Conservation (phyloP, 1,140 invertebrate genomes). For the Lepidostoma basale region DNA sequence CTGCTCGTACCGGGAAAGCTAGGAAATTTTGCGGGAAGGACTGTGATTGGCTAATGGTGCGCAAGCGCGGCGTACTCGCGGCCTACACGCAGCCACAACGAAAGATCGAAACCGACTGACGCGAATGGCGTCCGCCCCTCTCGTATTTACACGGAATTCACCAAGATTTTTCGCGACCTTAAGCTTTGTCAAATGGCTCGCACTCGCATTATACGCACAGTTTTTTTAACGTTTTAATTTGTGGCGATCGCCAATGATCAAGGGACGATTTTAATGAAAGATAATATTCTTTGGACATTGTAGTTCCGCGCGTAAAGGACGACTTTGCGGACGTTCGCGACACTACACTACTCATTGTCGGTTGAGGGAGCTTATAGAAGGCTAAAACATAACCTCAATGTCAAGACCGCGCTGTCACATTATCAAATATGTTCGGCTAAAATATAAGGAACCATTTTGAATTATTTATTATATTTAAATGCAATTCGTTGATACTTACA, state of each 20-base stretch:
- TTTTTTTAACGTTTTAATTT: not conserved
- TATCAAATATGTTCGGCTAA: too few relatives aligned
- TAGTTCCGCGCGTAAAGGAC: too few relatives aligned
- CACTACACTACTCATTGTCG: too few relatives aligned
- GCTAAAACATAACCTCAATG: too few relatives aligned
- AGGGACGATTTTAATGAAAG: not conserved
- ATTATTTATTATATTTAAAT: too few relatives aligned
- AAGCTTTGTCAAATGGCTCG: constrained; percentile 5
- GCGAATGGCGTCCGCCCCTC: not conserved
- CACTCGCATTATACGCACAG: not conserved
- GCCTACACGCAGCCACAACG: constrained; percentile 20
- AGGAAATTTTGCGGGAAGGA: constrained; percentile 12
- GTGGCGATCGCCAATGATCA: not conserved
- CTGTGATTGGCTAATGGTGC: not conserved
- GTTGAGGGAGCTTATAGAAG: too few relatives aligned
- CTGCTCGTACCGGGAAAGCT: not conserved
- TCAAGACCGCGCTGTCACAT: too few relatives aligned
- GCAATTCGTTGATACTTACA: too few relatives aligned
- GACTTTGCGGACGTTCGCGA: not conserved
- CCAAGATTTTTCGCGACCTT: constrained; percentile 8
- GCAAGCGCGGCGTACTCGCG: not conserved
- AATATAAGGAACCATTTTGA: too few relatives aligned
- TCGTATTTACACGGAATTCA: not conserved
- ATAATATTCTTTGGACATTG: too few relatives aligned
- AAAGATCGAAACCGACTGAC: constrained; percentile 35